Conservation (phyloP, 2,113 vertebrate genomes). For the Tricholaema leucomelas region DNA sequence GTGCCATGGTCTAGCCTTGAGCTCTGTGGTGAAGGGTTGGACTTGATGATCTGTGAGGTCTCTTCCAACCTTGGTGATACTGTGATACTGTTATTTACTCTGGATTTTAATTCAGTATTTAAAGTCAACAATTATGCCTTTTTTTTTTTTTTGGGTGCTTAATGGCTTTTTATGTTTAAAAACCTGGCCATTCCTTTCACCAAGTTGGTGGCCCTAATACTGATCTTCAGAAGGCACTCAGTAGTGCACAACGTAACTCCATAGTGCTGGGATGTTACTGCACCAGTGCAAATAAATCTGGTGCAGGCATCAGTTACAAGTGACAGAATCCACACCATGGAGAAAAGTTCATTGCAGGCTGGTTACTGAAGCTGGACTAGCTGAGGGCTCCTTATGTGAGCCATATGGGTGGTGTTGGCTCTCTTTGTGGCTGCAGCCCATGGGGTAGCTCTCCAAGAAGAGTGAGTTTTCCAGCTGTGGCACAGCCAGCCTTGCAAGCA, state of each 20-base stretch:
- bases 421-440: background rate
- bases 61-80: too few relatives aligned
- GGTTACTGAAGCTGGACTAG: background rate
- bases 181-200: conserved; percentile 66
- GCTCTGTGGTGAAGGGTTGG: too few relatives aligned
- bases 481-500: background rate
- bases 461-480: background rate
- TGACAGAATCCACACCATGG: background rate
- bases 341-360: background rate
- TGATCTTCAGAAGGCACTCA: conserved; percentile 32
- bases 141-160: conserved; percentile 64
- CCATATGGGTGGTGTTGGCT: background rate
- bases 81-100: conserved; percentile 81
- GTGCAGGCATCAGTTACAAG: background rate
- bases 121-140: conserved; percentile 77
- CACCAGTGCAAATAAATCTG: background rate
- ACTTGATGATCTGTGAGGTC: too few relatives aligned
- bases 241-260: background rate
- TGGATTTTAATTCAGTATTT: conserved; percentile 75
- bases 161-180: conserved; percentile 77
- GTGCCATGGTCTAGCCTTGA: too few relatives aligned
- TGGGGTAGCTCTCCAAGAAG: background rate
- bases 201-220: conserved; percentile 15
- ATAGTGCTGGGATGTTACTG: background rate
- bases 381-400: background rate